Evolutionary conservation across 1,140 invertebrate genomes (phyloP), one percentile per base, ranked within the genome.

Genomic region (Holcopasites calliopsidis): DNA sequence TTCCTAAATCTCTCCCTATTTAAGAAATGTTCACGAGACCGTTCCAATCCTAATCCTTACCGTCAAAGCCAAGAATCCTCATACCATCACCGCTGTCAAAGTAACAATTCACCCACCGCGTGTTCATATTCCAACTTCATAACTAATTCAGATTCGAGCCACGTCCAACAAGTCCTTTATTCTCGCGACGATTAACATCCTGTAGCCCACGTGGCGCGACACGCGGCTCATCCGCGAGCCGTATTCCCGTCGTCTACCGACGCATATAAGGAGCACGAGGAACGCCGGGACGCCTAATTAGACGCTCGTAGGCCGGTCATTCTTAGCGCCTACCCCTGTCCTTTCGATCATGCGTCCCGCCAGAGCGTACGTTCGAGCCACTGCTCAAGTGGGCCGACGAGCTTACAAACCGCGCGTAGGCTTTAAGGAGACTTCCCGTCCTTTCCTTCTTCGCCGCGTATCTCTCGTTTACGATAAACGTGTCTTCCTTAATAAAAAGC

Each of bases 231-330:
- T 76, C 64, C 62, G 58, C 52, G 54, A 61, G 26, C 42, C 54
- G 49, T 58, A 58, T 50, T 57, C 72, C n/a, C 21, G n/a, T 23
- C 13, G 3, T 11, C 1, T 8, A 13, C 35, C 47, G 31, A 64
- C 49, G 49, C 40, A 66, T 18, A 18, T 64, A 72, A 76, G 73
- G 74, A 77, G 42, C 50, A 80, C 50, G 65, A 42, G 44, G 72
- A 77, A 33, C 55, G 47, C 77, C 58, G 66, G 47, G 72, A 85
- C 74, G 71, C 82, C 85, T 86, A 86, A 87, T 87, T 87, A 87
- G 84, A 86, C 77, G 42, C 52, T 76, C 76, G 82, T 85, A 77
- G 84, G 85, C 69, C 58, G 76, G 55, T 71, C 79, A 82, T 79
- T 82, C 58, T 82, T 75, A 83, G 80, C 76, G 79, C 65, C 76